Base-by-base conservation (phyloP, 2,797 vertebrate genomes). In the Spinus olivaceus region DNA sequence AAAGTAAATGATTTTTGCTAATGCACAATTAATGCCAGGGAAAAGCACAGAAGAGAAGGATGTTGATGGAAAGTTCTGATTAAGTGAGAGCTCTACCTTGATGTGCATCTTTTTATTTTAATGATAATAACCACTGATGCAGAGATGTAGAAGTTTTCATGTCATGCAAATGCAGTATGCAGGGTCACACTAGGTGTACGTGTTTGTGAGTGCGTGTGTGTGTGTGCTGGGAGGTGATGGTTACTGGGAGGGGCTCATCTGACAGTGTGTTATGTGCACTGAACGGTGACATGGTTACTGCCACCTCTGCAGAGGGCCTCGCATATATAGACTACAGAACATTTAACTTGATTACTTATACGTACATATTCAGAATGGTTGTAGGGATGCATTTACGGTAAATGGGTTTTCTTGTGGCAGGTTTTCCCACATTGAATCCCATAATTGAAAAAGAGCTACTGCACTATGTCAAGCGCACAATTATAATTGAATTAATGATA, bases 1-100 rank as follows among this genome's bases (percentile, higher is more conserved):
- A 99, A 99, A 99, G 99, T 99, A 99, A 99, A 99, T 99, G 98
- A 99, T 99, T 99, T 99, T 99, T 99, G 99, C 99, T 99, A 99
- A 99, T 99, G 99, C 99, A 99, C 99, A 99, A 99, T 99, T 99
- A 99, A 99, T 99, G 99, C 98, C 81, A 94, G 97, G 98, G 98
- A 98, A 99, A 98, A 98, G 98, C 98, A 98, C 95, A 96, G 98
- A 98, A 98, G 98, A 98, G 98, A 98, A 98, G 98, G 98, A 98
- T 98, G 98, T 98, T 98, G 98, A 98, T 98, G 98, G 98, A 98
- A 99, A 99, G 98, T 99, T 98, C 97, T 97, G 98, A 99, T 98
- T 98, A 98, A 99, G 98, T 97, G 98, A 98, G 98, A 98, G 97
- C 97, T 96, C 96, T 98, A 98, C 98, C 97, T 98, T 98, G 97